Conservation (phyloP, 2,113 vertebrate species). For the Todiramphus chloris region DNA sequence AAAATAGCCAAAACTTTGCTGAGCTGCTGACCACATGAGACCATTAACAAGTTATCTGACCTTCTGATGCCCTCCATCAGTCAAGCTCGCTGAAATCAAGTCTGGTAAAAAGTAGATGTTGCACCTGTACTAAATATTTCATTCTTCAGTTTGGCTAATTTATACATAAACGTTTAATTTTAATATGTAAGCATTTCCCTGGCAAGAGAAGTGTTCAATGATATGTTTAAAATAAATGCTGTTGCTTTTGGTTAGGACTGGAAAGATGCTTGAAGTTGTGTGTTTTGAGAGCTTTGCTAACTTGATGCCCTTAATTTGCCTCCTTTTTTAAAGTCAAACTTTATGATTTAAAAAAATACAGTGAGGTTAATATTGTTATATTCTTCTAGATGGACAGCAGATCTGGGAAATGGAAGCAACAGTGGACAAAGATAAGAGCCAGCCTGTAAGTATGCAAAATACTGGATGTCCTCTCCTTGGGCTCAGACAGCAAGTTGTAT, state of each 20-base stretch:
- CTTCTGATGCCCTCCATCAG: background rate
- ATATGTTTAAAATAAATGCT: background rate
- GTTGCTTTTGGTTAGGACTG: background rate
- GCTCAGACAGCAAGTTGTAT: background rate
- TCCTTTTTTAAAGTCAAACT: background rate
- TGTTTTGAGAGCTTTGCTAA: background rate
- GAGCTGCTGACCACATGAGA: background rate
- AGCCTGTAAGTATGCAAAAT: conserved; percentile 84
- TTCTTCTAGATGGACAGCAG: conserved; percentile 91
- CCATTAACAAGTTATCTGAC: background rate
- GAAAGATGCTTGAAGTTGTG: background rate
- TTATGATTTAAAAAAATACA: background rate
- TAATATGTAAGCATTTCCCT: background rate
- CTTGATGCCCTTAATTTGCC: background rate
- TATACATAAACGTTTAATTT: background rate
- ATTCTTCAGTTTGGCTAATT: background rate
- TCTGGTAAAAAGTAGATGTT: background rate
- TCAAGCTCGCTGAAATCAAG: background rate
- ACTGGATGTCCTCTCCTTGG: background rate
- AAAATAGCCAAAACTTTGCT: background rate
- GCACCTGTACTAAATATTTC: background rate
- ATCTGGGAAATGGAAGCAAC: conserved; percentile 97
- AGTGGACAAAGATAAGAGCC: conserved; percentile 98
- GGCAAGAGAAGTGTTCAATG: background rate
- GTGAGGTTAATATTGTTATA: background rate